A percentile compares a stretch with the other conserved stretches of the same genome.
phyloP scores from a whole-genome alignment of 2,797 vertebrate genomes.

The Mycteria americana region DNA sequence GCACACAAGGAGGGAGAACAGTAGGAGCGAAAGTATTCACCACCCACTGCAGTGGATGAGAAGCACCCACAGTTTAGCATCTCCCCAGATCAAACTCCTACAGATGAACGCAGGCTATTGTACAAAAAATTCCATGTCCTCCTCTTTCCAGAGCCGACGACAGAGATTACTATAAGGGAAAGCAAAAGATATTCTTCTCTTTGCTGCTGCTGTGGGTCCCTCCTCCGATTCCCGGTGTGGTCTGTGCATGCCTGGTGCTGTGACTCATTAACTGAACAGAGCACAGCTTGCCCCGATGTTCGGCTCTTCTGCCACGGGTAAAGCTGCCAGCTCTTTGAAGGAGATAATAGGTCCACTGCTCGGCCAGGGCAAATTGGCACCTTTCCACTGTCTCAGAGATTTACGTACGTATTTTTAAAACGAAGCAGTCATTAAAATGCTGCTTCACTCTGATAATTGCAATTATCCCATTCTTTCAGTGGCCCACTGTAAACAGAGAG shows the following conservation, averaged over 20 bases:
- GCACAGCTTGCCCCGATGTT: neutral
- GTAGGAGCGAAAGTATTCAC: neutral
- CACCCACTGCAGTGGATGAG: rapidly evolving
- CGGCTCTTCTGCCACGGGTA: neutral
- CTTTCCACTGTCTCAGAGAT: neutral
- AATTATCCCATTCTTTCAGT: constrained; percentile 68
- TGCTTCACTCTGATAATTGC: constrained; percentile 59
- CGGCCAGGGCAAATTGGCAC: neutral
- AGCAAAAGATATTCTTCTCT: neutral
- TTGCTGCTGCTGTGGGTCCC: neutral
- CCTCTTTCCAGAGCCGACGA: neutral
- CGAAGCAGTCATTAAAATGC: constrained; percentile 29
- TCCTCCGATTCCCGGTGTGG: neutral
- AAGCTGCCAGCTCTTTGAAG: constrained; percentile 32
- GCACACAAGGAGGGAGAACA: neutral
- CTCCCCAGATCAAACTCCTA: neutral
- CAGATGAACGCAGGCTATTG: rapidly evolving
- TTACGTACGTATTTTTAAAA: constrained; percentile 4
- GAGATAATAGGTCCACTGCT: constrained; percentile 18
- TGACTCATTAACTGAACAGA: neutral
- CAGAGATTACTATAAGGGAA: neutral
- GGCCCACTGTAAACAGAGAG: constrained; percentile 65
- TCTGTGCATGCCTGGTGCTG: neutral
- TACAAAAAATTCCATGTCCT: neutral
- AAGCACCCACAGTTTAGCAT: neutral